Percentiles rank a stretch among this genome's conserved stretches.
Conservation (phyloP, 2,113 vertebrate genomes). For the Catharus fuscescens region DNA sequence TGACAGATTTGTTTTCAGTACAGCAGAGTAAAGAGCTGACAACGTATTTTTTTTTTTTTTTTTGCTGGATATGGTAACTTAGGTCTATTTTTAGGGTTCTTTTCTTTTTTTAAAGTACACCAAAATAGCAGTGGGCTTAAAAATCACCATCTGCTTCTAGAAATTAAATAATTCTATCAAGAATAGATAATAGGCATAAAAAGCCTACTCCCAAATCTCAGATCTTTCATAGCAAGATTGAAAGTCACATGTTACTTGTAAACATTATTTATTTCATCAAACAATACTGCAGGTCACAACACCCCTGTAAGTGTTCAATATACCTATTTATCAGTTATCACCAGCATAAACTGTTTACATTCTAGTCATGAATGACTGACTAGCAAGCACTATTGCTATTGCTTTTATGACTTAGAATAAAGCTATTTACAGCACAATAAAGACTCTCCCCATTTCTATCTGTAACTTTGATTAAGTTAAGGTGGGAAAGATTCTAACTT, state of each 20-base stretch:
- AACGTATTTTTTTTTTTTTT: constrained; percentile 79
- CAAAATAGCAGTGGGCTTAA: constrained; percentile 77
- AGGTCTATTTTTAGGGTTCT: constrained; percentile 77
- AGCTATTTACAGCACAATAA: neutral
- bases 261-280: neutral
- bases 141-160: constrained; percentile 76
- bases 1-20: constrained; percentile 77
- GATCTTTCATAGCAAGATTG: neutral
- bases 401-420: neutral
- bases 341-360: neutral
- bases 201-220: neutral
- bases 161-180: constrained; percentile 33
- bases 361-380: neutral
- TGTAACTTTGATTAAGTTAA: neutral
- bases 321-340: neutral
- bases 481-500: neutral
- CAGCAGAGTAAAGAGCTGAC: constrained; percentile 73
- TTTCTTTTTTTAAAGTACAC: constrained; percentile 43
- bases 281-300: neutral
- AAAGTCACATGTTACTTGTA: neutral
- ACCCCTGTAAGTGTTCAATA: neutral
- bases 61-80: constrained; percentile 76
- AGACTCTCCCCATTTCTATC: neutral
- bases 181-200: constrained; percentile 7
- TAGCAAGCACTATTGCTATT: neutral